These are phyloP conservation scores for Nephrotoma appendiculata DNA, from an alignment of 2,888 invertebrate species.

Conservation along the genomic window DNA sequence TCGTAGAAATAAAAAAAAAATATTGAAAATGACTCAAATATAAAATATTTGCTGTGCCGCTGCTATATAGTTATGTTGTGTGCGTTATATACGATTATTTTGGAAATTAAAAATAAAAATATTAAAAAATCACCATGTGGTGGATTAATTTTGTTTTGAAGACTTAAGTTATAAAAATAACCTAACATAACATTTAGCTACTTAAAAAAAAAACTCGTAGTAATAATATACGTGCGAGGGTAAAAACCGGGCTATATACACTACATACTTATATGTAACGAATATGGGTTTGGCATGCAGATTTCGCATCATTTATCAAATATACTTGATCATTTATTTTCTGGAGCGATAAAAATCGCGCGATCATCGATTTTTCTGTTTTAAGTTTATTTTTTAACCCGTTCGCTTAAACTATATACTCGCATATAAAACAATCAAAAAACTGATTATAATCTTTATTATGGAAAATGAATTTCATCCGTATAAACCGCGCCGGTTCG, in stretches of 20 bases:
- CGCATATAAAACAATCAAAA: neutral
- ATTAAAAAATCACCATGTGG: neutral
- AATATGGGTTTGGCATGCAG: neutral
- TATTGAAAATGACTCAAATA: neutral
- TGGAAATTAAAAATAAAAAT: neutral
- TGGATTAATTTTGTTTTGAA: neutral
- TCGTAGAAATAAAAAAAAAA: neutral
- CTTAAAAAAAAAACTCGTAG: neutral
- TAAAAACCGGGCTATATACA: neutral
- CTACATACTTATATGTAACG: neutral
- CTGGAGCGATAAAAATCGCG: neutral
- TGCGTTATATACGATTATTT: neutral
- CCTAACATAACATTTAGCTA: neutral
- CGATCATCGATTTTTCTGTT: neutral
- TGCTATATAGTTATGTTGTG: neutral
- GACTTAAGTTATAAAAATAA: neutral
- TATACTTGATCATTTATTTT: neutral
- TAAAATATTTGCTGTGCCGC: neutral
- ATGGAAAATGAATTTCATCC: neutral
- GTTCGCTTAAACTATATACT: neutral
- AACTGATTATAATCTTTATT: neutral
- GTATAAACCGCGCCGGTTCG: neutral
- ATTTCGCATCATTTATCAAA: neutral
- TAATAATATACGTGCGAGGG: neutral
- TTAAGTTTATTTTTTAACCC: neutral